These are phyloP conservation scores for Eudasyphora cyanicolor DNA, from an alignment of 2,888 invertebrate genomes.

Conservation along the genomic window DNA sequence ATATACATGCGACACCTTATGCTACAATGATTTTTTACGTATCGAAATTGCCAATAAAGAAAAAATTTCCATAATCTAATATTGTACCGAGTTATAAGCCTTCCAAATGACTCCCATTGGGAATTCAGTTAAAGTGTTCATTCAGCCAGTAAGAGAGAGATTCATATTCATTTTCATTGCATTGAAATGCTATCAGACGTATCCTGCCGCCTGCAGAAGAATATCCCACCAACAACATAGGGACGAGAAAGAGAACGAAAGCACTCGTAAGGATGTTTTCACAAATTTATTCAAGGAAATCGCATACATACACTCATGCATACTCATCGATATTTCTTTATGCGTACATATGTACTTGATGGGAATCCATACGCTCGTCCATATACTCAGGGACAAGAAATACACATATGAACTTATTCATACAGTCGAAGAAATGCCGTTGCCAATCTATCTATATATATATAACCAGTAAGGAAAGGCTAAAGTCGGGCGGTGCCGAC, in stretches of 20 bases:
- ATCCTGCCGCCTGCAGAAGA: constrained; percentile 25
- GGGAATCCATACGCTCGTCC: constrained; percentile 11
- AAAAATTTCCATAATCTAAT: constrained; percentile 70
- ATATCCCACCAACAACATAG: background rate
- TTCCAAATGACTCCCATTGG: constrained; percentile 69
- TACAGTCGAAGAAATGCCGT: too few relatives aligned
- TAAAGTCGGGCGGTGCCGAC: too few relatives aligned
- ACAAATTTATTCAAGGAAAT: constrained; percentile 64
- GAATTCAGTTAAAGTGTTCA: constrained; percentile 67
- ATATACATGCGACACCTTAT: constrained; percentile 63
- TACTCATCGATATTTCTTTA: constrained; percentile 10
- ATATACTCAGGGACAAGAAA: background rate
- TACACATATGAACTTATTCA: background rate
- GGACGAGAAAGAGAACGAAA: background rate
- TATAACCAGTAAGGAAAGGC: too few relatives aligned
- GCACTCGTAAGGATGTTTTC: constrained; percentile 38
- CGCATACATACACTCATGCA: constrained; percentile 37
- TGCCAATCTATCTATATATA: too few relatives aligned
- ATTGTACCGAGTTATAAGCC: constrained; percentile 68
- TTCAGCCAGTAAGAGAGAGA: constrained; percentile 52
- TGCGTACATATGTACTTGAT: background rate
- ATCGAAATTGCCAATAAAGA: constrained; percentile 68
- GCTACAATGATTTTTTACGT: constrained; percentile 58
- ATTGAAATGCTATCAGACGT: constrained; percentile 57
- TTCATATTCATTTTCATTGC: constrained; percentile 61